These are phyloP conservation scores for Enteromius treurensis DNA, from an alignment of 2,797 vertebrate genomes.

Conservation along the genomic window DNA sequence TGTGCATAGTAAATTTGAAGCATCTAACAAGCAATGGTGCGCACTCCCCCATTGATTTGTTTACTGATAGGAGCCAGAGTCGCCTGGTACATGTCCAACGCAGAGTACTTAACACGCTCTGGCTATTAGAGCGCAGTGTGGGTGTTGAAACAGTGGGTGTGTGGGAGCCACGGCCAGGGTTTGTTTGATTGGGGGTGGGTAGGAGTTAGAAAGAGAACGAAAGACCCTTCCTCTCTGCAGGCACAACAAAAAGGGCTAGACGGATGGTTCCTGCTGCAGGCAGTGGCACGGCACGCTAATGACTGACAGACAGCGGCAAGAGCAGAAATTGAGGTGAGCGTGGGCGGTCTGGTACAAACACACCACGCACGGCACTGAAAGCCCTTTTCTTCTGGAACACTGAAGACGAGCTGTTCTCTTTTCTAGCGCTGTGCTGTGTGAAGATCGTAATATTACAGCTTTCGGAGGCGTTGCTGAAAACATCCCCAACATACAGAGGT, in stretches of 20 bases:
- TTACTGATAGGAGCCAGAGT: neutral
- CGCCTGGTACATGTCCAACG: neutral
- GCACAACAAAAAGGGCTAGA: conserved; percentile 9
- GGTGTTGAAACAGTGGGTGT: conserved; percentile 7
- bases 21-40: neutral
- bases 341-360: conserved; percentile 7
- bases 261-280: neutral
- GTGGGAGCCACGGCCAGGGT: neutral
- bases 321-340: neutral
- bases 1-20: neutral
- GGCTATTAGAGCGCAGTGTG: neutral
- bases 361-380: neutral
- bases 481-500: neutral
- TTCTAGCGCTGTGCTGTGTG: neutral
- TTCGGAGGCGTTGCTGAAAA: neutral
- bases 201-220: neutral
- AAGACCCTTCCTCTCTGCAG: neutral
- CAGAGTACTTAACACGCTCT: neutral
- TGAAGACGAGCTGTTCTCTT: neutral
- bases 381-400: neutral
- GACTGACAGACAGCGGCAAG: neutral
- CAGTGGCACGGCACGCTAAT: conserved; percentile 6
- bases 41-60: neutral
- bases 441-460: neutral
- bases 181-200: neutral